Percentiles rank a stretch among this genome's conserved stretches.
phyloP scores from a whole-genome alignment of 1,140 invertebrate species.

The Drosophila athabasca region DNA sequence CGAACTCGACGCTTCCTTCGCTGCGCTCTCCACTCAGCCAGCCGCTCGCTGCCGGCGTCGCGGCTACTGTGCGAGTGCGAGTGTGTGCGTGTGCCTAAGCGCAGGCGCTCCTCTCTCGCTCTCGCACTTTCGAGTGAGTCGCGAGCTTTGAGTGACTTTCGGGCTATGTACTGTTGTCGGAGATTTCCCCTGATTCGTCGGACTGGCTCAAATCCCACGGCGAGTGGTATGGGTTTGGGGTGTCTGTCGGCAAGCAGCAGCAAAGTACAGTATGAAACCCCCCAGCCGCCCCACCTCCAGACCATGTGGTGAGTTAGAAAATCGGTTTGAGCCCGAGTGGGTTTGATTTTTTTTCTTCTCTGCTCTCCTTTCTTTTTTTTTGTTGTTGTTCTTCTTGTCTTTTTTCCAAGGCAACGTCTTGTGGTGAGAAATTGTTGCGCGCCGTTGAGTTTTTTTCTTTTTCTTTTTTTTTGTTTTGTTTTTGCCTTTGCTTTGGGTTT shows the following conservation, averaged over 20 bases:
- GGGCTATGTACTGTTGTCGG: slow-evolving; percentile 46
- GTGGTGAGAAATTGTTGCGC: slow-evolving; percentile 78
- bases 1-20: slow-evolving; percentile 19
- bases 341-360: slow-evolving; percentile 2
- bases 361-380: slow-evolving; percentile 3
- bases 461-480: slow-evolving; percentile 9
- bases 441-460: slow-evolving; percentile 59
- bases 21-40: slow-evolving; percentile 9
- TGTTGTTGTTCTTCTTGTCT: slow-evolving; percentile 1
- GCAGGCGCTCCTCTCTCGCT: slow-evolving; percentile 51
- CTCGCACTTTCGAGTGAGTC: slow-evolving; percentile 50
- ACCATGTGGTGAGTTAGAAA: slow-evolving; percentile 74
- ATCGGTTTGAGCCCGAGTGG: slow-evolving; percentile 36
- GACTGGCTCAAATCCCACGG: slow-evolving; percentile 47
- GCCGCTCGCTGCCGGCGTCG: slow-evolving; percentile 25
- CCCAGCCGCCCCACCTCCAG: slow-evolving; percentile 15
- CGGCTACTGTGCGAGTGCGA: slow-evolving; percentile 5
- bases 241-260: neutral
- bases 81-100: slow-evolving; percentile 23
- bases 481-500: slow-evolving; percentile 21
- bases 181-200: slow-evolving; percentile 77
- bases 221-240: slow-evolving; percentile 6
- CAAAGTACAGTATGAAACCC: neutral
- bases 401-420: slow-evolving; percentile 73
- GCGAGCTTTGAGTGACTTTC: slow-evolving; percentile 11